Evolutionary conservation across 2,888 invertebrate species (phyloP), one percentile per base, ranked within the genome.

Genomic region (Auanema freiburgensis): DNA sequence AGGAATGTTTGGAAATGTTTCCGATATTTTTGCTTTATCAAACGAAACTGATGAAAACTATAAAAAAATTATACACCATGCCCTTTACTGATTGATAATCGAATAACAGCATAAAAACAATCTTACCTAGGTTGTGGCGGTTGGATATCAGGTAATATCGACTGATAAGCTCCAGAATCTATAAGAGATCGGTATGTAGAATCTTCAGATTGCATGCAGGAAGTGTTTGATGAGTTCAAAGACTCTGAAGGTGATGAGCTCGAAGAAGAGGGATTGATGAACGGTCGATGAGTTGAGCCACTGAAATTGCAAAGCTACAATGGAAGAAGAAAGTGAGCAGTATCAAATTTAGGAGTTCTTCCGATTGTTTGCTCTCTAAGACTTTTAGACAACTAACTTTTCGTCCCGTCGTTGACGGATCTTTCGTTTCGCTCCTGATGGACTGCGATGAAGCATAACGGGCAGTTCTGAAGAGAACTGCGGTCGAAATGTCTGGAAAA

Each of bases 391-490:
- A 58, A 72, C 71, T 64, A 21, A 75, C 72, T 55, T 61, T 57
- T 68, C 74, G 16, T 74, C 68, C 1, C 58, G 11, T 24, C 63
- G 67, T 65, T 79, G 79, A 33, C 76, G 71, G 49, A 79, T 79
- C 59, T 76, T 78, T 53, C 79, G 63, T 60, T 76, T 76, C 5
- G 79, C 79, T 56, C 79, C 79, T 1, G 77, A 77, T 18, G 78
- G 78, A 59, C 74, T 77, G 61, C 79, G 61, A 63, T 77, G 76
- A 50, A 79, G 57, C 76, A 79, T 78, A 49, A 57, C 66, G 14
- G 67, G 63, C 3, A 25, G 11, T 40, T 72, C 69, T 50, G 57
- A 66, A 18, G 65, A 55, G 2, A 69, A 59, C 16, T 12, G 50
- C 24, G 50, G 50, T 50, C 50, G 24, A 5, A 16, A 50, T n/a